These are phyloP conservation scores for Gephyroberyx darwinii DNA, from an alignment of 2,797 vertebrate genomes.

Conservation along the genomic window DNA sequence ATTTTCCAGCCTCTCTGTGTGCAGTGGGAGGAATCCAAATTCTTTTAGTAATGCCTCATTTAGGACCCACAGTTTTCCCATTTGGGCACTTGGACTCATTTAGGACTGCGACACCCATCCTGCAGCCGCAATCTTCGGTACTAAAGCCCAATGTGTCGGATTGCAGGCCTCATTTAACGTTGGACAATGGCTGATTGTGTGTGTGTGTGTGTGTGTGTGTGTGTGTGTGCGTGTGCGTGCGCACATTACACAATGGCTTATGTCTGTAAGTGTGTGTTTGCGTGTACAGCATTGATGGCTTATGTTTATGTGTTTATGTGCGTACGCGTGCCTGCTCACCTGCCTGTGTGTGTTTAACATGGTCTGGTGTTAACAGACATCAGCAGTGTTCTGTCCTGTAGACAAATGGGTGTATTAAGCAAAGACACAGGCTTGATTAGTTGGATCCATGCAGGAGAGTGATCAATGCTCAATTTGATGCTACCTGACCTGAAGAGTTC, in stretches of 20 bases:
- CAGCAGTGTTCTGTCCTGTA: constrained; percentile 44
- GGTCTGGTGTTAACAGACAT: constrained; percentile 41
- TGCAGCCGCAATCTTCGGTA: constrained; percentile 60
- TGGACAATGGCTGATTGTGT: constrained; percentile 34
- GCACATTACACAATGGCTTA: constrained; percentile 22
- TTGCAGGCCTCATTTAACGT: constrained; percentile 66
- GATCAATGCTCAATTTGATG: constrained; percentile 73
- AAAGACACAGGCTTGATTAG: constrained; percentile 68
- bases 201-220: background rate
- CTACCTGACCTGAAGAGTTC: constrained; percentile 69
- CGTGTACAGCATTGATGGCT: constrained; percentile 8
- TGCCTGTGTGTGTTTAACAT: background rate
- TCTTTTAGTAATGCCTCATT: constrained; percentile 77
- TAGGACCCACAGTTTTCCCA: constrained; percentile 66
- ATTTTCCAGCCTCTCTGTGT: constrained; percentile 68
- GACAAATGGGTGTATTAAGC: constrained; percentile 73
- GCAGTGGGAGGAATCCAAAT: constrained; percentile 73
- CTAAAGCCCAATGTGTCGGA: constrained; percentile 61
- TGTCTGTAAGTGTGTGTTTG: constrained; percentile 20
- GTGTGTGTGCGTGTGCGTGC: constrained; percentile 9
- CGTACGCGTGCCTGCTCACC: background rate
- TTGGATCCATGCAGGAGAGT: constrained; percentile 67
- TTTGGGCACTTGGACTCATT: constrained; percentile 69
- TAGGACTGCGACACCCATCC: constrained; percentile 62
- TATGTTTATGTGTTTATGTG: constrained; percentile 2